A percentile compares a stretch with the other conserved stretches of the same genome.
Evolutionary conservation across 2,888 invertebrate species (phyloP).

Genomic region (Tachystola acroxantha): DNA sequence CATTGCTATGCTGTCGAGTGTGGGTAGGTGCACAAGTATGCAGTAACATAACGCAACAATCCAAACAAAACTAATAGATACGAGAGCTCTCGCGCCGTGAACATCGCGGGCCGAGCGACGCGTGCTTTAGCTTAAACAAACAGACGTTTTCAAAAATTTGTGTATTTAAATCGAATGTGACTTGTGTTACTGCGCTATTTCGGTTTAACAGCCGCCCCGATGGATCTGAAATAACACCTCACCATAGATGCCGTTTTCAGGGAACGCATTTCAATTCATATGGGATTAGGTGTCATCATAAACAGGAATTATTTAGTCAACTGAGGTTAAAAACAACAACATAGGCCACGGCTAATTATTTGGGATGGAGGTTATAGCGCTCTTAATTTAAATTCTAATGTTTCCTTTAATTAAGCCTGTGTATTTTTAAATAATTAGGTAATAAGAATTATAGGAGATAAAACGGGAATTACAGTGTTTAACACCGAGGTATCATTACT

Average conservation of each 20-base stretch:
- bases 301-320: constrained; percentile 76
- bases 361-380: constrained; percentile 43
- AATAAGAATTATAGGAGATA: too few relatives aligned
- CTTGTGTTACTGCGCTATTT: constrained; percentile 74
- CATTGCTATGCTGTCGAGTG: too few relatives aligned
- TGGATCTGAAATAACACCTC: constrained; percentile 46
- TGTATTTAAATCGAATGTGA: constrained; percentile 76
- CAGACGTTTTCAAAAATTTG: constrained; percentile 75
- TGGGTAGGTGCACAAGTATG: constrained; percentile 1
- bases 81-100: constrained; percentile 8
- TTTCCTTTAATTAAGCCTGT: neutral
- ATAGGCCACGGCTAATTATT: constrained; percentile 43
- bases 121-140: constrained; percentile 73
- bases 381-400: constrained; percentile 21
- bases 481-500: too few relatives aligned
- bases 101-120: constrained; percentile 3
- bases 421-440: neutral
- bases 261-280: constrained; percentile 73
- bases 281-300: constrained; percentile 77
- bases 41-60: constrained; percentile 4
- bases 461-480: too few relatives aligned
- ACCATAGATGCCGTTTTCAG: constrained; percentile 40
- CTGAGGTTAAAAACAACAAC: constrained; percentile 73
- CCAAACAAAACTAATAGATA: constrained; percentile 19
- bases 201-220: constrained; percentile 66